phyloP scores from a whole-genome alignment of 2,113 vertebrate genomes.

The Zeus faber region DNA sequence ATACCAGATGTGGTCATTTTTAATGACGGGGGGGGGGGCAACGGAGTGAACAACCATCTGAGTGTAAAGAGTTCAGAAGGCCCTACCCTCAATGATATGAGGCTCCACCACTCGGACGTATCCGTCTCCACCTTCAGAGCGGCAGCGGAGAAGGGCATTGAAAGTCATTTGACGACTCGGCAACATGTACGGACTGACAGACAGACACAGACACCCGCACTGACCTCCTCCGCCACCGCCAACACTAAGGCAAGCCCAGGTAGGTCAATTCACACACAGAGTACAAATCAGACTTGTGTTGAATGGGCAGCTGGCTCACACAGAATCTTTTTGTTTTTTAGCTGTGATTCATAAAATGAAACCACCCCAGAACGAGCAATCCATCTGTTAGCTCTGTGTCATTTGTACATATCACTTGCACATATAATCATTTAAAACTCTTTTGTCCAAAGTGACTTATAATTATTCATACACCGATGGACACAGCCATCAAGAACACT shows the following conservation, averaged over 20 bases:
- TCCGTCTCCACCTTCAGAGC: constrained; percentile 58
- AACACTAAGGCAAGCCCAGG: too few relatives aligned
- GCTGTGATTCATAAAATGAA: constrained; percentile 8
- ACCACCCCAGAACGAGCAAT: too few relatives aligned
- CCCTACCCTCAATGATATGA: constrained; percentile 68
- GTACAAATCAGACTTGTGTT: too few relatives aligned
- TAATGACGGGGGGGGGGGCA: constrained; percentile 7
- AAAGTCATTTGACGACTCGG: constrained; percentile 54
- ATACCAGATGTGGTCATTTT: constrained; percentile 11
- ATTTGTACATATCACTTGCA: too few relatives aligned
- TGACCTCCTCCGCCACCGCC: too few relatives aligned
- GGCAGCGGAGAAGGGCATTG: constrained; percentile 55
- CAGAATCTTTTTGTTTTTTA: neutral
- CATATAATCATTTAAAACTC: too few relatives aligned
- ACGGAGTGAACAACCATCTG: constrained; percentile 13
- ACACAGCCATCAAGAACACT: too few relatives aligned
- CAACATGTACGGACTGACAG: constrained; percentile 51
- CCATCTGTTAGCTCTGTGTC: too few relatives aligned
- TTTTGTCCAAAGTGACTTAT: too few relatives aligned
- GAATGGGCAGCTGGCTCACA: too few relatives aligned
- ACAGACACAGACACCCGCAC: constrained; percentile 3
- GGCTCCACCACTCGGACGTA: constrained; percentile 61
- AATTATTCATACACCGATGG: too few relatives aligned
- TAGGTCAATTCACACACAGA: too few relatives aligned
- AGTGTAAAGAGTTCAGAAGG: constrained; percentile 19